Evolutionary conservation across 2,113 vertebrate genomes (phyloP).

Genomic region (Colistium nudipinnis): DNA sequence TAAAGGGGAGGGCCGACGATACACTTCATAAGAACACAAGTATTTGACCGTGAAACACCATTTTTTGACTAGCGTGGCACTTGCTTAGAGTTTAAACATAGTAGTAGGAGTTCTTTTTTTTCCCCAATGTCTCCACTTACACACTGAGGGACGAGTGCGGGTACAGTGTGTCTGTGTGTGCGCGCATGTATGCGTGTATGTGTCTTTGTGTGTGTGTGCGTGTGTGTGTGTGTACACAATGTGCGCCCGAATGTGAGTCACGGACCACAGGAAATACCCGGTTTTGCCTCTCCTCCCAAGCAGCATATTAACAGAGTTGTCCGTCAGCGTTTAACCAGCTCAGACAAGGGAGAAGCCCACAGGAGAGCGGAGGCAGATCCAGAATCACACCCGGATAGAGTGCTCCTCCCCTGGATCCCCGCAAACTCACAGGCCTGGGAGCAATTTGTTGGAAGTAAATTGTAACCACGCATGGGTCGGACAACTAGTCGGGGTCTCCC

Average conservation of each 20-base stretch:
- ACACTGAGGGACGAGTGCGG: slow-evolving; percentile 18
- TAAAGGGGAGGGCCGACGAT: slow-evolving; percentile 67
- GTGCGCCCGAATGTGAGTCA: slow-evolving; percentile 23
- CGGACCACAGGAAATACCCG: slow-evolving; percentile 17
- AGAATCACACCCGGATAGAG: slow-evolving; percentile 67
- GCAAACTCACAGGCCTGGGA: slow-evolving; percentile 77
- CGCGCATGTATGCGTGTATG: not conserved
- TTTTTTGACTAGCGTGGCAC: slow-evolving; percentile 60
- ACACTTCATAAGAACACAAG: slow-evolving; percentile 72
- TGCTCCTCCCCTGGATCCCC: slow-evolving; percentile 63
- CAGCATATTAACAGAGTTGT: slow-evolving; percentile 68
- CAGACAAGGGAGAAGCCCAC: slow-evolving; percentile 60
- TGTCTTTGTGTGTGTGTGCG: not conserved
- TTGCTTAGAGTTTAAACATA: slow-evolving; percentile 48
- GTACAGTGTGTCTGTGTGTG: not conserved
- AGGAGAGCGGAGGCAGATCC: slow-evolving; percentile 50
- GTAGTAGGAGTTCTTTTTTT: slow-evolving; percentile 27
- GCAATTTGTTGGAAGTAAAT: slow-evolving; percentile 93
- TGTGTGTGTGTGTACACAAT: too few relatives aligned
- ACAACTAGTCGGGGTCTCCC: slow-evolving; percentile 38
- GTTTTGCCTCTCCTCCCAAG: slow-evolving; percentile 41
- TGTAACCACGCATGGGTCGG: slow-evolving; percentile 90
- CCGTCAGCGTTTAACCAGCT: slow-evolving; percentile 69
- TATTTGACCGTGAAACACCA: slow-evolving; percentile 77
- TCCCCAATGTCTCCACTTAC: slow-evolving; percentile 16